A percentile compares a stretch with the other conserved stretches of the same genome.
phyloP scores from a whole-genome alignment of 2,113 vertebrate species.

The Ochotona princeps region DNA sequence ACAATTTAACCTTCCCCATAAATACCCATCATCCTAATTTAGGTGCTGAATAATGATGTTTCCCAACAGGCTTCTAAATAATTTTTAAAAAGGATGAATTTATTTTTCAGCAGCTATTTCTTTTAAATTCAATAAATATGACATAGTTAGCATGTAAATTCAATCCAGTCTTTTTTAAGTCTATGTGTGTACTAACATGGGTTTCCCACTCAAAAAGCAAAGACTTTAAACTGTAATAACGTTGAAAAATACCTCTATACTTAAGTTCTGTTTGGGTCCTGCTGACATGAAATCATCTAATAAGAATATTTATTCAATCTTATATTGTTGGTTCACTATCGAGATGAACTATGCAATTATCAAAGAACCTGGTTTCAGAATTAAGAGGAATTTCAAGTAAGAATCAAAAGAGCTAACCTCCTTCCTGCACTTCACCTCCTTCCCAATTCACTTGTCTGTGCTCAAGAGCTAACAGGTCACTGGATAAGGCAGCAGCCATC shows the following conservation, averaged over 20 bases:
- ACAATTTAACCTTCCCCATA: not conserved
- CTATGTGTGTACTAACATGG: not conserved
- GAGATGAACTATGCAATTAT: not conserved
- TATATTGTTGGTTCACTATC: not conserved
- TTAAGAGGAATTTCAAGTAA: not conserved
- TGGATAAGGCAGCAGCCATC: not conserved
- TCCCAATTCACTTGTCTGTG: not conserved
- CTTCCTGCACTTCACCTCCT: no score
- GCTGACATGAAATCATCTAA: not conserved
- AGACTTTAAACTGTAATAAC: not conserved
- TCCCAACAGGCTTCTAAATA: conserved; percentile 72
- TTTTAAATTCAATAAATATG: not conserved
- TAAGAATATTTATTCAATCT: not conserved
- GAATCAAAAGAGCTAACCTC: not conserved
- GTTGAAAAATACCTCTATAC: not conserved
- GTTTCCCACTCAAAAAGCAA: not conserved
- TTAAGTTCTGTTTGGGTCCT: not conserved
- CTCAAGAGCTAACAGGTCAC: not conserved
- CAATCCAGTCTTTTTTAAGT: not conserved
- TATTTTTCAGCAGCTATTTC: conserved; percentile 12
- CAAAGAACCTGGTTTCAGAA: not conserved
- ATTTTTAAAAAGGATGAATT: not conserved
- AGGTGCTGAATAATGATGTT: conserved; percentile 19
- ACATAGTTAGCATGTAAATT: not conserved
- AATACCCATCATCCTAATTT: conserved; percentile 62